Evolutionary conservation across 2,113 vertebrate species (phyloP).

Genomic region (Anoplopoma fimbria): DNA sequence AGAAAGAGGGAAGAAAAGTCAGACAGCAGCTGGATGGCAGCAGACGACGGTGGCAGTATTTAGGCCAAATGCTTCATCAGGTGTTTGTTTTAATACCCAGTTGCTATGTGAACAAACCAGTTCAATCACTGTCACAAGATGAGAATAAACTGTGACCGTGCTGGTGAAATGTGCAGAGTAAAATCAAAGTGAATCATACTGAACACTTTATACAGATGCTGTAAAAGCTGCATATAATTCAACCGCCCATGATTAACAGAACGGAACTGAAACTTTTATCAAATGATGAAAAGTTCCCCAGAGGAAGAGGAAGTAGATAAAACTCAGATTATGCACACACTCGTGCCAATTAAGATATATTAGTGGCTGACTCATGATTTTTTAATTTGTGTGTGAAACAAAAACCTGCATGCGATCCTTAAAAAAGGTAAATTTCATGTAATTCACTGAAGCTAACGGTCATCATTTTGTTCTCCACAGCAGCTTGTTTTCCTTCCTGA

Average conservation of each 20-base stretch:
- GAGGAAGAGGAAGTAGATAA: not conserved
- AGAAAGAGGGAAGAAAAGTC: constrained; percentile 4
- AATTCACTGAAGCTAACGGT: not conserved
- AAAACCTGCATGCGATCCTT: constrained; percentile 15
- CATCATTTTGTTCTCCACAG: not conserved
- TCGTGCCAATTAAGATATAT: not conserved
- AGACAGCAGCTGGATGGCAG: constrained; percentile 38
- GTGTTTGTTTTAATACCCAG: not conserved
- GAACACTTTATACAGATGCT: not conserved
- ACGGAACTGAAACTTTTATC: not conserved
- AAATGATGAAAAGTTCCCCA: not conserved
- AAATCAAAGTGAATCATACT: not conserved
- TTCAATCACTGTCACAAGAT: not conserved
- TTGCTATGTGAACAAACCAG: constrained; percentile 25
- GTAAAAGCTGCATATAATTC: not conserved
- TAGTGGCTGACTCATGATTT: not conserved
- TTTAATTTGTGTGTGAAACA: not conserved
- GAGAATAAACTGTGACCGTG: constrained; percentile 9
- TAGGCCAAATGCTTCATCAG: not conserved
- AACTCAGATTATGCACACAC: not conserved
- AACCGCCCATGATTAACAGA: not conserved
- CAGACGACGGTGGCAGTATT: not conserved
- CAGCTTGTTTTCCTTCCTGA: not conserved
- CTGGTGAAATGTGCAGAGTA: too few relatives aligned
- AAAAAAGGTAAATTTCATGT: not conserved